Evolutionary conservation across 2,113 vertebrate genomes (phyloP).

Genomic region (human): GRCh38 chr16:25097501-25098000

Average conservation of each 20-base stretch:
- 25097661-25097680: neutral
- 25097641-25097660: neutral
- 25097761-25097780: neutral
- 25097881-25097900: neutral
- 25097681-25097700: neutral
- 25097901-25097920: neutral
- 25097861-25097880: neutral
- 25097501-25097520: neutral
- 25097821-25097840: neutral
- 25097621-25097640: neutral
- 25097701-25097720: neutral
- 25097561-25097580: neutral
- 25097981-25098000: no score
- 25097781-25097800: neutral
- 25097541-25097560: neutral
- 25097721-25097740: neutral
- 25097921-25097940: accelerated
- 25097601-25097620: neutral
- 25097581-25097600: neutral
- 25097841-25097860: neutral
- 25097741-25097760: neutral
- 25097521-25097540: neutral
- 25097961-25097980: no score
- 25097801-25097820: neutral
- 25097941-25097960: no score